Percentiles rank a stretch among this genome's conserved stretches.
phyloP scores from a whole-genome alignment of 37 sponge, comb jelly and placozoan species.

The Aphrocallistes beatrix region DNA sequence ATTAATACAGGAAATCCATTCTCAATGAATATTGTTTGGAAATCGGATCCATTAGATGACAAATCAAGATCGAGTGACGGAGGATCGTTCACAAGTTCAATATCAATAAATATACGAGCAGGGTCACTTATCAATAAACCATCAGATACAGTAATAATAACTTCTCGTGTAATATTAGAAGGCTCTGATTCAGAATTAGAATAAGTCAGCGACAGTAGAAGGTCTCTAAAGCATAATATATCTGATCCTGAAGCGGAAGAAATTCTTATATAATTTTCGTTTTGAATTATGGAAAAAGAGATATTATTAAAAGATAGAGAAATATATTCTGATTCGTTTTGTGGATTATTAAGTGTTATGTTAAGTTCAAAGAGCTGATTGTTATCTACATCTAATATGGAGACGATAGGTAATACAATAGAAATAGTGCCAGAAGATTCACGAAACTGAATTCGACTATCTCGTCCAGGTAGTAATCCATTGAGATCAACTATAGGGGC shows the following conservation, averaged over 20 bases:
- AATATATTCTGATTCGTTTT: not conserved
- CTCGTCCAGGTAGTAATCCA: not conserved
- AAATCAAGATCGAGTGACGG: not conserved
- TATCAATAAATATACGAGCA: not conserved
- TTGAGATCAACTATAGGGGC: not conserved
- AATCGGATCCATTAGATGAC: not conserved
- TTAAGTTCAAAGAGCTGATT: not conserved
- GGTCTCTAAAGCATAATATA: not conserved
- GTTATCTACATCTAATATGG: not conserved
- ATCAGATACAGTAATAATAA: not conserved
- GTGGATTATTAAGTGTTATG: not conserved
- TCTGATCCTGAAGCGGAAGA: not conserved
- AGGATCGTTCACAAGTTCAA: not conserved
- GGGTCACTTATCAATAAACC: not conserved
- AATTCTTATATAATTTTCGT: too few species aligned
- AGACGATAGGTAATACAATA: not conserved
- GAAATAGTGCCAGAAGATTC: constrained; percentile 5
- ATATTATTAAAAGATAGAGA: not conserved
- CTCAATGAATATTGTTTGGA: not conserved
- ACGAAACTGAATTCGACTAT: not conserved
- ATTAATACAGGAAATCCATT: not conserved
- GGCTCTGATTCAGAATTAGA: not conserved
- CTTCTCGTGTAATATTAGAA: not conserved
- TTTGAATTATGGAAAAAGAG: too few species aligned
- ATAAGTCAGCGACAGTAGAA: not conserved